Evolutionary conservation across 1,140 invertebrate species (phyloP), one percentile per base, ranked within the genome.

Genomic region (Aporrectodea caliginosa): DNA sequence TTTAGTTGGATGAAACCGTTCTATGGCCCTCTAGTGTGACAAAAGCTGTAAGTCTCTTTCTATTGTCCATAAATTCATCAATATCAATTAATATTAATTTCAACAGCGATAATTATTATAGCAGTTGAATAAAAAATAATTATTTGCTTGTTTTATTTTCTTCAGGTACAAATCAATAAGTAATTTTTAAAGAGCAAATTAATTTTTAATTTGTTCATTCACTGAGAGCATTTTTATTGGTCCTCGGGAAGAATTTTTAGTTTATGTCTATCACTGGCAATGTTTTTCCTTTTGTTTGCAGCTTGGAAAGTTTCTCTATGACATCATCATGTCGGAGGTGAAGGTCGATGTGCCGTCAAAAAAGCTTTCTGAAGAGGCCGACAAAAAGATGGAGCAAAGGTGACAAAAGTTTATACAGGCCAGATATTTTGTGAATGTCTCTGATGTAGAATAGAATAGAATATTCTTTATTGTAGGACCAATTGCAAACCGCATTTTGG

Each of bases 251-350:
- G 34, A n/a, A n/a, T 77, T 33, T 58, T 72, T 77, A 43, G 1
- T 58, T 27, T 43, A 6, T 43, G 2, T 77, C 16, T 1, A 43
- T 68, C 2, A 58, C 22, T 30, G 69, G 78, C 16, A 2, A 29
- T 79, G 16, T 34, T 71, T 73, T 16, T 74, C 69, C 16, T 43
- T 58, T 81, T 81, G 35, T 75, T 70, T 79, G 35, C 80, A 84
- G 78, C 80, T 91, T 35, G 95, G 95, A 29, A 92, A 93, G 83
- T 95, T 96, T 86, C 89, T 97, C 0, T 96, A 95, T 84, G 92
- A 94, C 75, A 94, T 97, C 35, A 92, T 97, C 14, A 90, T 96
- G 79, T 92, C 93, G 73, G 94, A 96, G 86, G 89, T 96, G 16
- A 95, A 95, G 88, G 90, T 96, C 79, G 91, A 95, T 87, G 88